Conservation (phyloP, 2,888 invertebrate species). For the Cryptocheilus praepositus region DNA sequence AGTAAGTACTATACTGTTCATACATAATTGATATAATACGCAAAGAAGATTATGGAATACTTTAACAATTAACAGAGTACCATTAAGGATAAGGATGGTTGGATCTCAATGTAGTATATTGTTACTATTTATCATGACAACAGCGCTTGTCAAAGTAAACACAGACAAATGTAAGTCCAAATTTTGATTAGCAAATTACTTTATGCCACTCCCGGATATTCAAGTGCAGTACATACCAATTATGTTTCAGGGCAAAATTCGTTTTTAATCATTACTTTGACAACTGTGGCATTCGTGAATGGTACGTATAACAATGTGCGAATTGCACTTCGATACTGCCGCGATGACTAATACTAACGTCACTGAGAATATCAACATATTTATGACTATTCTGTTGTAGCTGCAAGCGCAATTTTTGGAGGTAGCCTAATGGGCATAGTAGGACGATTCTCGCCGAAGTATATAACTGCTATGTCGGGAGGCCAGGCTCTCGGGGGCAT, state of each 20-base stretch:
- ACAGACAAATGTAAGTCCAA: constrained; percentile 85
- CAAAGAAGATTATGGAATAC: constrained; percentile 2
- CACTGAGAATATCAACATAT: neutral
- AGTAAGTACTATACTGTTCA: constrained; percentile 74
- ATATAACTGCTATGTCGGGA: constrained; percentile 92
- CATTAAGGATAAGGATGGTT: constrained; percentile 85
- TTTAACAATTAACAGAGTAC: constrained; percentile 79
- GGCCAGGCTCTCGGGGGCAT: constrained; percentile 96
- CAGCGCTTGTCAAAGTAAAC: constrained; percentile 86
- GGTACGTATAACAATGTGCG: constrained; percentile 77
- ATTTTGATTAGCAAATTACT: constrained; percentile 1
- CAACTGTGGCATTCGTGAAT: constrained; percentile 87
- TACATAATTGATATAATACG: neutral
- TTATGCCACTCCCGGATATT: too few relatives aligned
- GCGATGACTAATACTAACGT: constrained; percentile 2
- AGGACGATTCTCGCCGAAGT: constrained; percentile 89
- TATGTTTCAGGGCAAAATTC: constrained; percentile 81
- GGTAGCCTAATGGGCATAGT: constrained; percentile 92
- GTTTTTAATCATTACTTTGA: constrained; percentile 88
- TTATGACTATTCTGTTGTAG: constrained; percentile 79
- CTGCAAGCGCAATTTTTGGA: constrained; percentile 88
- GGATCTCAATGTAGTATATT: constrained; percentile 85
- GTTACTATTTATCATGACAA: constrained; percentile 86
- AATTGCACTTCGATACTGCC: neutral
- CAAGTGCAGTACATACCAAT: constrained; percentile 13